These are phyloP conservation scores for Poicephalus gulielmi DNA, from an alignment of 2,113 vertebrate species.

Conservation along the genomic window DNA sequence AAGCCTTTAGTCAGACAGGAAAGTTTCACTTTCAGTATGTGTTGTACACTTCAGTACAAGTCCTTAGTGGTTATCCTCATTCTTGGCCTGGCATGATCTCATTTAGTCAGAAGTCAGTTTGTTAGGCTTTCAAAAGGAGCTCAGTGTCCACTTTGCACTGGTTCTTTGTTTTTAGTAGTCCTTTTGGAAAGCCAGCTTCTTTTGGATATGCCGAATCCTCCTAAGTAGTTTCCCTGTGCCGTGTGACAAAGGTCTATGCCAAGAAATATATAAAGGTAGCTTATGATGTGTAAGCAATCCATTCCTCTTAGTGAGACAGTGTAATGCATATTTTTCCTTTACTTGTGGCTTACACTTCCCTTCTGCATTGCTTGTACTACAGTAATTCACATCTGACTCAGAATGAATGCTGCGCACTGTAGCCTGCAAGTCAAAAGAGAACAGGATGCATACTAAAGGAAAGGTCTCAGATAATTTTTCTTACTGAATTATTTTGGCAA, in stretches of 20 bases:
- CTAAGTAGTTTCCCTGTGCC: constrained; percentile 45
- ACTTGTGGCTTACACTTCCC: constrained; percentile 49
- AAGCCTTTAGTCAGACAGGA: not conserved
- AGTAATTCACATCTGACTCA: constrained; percentile 50
- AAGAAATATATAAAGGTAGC: constrained; percentile 61
- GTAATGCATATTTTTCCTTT: constrained; percentile 51
- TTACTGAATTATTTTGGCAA: constrained; percentile 45
- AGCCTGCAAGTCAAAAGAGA: constrained; percentile 36
- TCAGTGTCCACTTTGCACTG: not conserved
- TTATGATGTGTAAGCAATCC: constrained; percentile 42
- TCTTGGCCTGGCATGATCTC: not conserved
- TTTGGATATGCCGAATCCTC: not conserved
- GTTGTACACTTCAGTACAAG: not conserved
- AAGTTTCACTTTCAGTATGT: not conserved
- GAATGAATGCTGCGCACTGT: constrained; percentile 48
- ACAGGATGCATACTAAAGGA: constrained; percentile 1
- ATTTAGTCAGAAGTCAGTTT: not conserved
- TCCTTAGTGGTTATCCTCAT: not conserved
- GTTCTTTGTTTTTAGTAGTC: constrained; percentile 7
- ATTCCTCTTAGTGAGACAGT: constrained; percentile 25
- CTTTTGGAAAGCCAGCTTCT: not conserved
- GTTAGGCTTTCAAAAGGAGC: not conserved
- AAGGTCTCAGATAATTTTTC: constrained; percentile 56
- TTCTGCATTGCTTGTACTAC: constrained; percentile 40
- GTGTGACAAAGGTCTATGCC: constrained; percentile 25